Evolutionary conservation across 2,797 vertebrate genomes (phyloP).

Genomic region (Corythornis leucogaster): DNA sequence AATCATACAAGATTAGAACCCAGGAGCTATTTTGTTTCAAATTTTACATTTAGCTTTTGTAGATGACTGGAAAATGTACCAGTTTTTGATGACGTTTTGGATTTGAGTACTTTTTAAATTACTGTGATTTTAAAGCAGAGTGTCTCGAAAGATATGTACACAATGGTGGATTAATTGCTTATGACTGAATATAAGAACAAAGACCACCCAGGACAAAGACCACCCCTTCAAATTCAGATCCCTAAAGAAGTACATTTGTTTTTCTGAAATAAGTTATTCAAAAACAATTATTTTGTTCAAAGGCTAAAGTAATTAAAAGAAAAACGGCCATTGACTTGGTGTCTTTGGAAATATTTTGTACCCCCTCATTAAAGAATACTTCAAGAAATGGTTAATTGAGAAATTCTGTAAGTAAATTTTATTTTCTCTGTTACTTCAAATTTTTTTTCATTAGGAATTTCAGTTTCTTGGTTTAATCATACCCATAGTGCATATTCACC

Average conservation of each 20-base stretch:
- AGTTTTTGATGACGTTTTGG: neutral
- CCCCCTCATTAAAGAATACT: neutral
- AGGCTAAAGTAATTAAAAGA: neutral
- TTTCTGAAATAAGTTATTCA: neutral
- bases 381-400: neutral
- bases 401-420: neutral
- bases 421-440: neutral
- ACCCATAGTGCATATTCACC: neutral
- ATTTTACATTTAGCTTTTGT: constrained; percentile 50
- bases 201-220: constrained; percentile 10
- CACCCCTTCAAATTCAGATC: neutral
- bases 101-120: neutral
- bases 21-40: constrained; percentile 50
- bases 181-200: neutral
- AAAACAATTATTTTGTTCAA: neutral
- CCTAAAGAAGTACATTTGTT: neutral
- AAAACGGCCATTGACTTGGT: neutral
- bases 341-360: neutral
- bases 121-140: neutral
- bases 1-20: constrained; percentile 14
- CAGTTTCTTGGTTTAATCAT: neutral
- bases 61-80: neutral
- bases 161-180: neutral
- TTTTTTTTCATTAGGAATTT: neutral
- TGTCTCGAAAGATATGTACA: neutral